Evolutionary conservation across 2,888 invertebrate species (phyloP), one percentile per base, ranked within the genome.

Genomic region (Thereva nobilitata): DNA sequence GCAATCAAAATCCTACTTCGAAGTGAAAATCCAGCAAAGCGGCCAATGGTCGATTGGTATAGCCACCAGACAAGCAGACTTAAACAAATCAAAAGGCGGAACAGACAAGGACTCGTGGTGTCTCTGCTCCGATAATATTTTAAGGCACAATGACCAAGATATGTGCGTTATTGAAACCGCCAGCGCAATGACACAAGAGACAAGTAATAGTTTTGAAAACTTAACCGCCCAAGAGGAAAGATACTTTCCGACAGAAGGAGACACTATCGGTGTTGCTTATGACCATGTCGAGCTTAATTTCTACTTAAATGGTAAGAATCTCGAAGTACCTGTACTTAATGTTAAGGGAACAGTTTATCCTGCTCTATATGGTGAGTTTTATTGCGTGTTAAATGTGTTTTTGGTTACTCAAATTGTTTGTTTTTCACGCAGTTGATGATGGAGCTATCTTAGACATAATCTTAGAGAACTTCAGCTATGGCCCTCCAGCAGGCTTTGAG

Each of bases 1-100:
- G 8, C 97, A 99, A 82, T 95, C 96, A 76, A 99, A 99, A 83
- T 92, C 97, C 3, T 99, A 97, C 80, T 99, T 97, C 80, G 98
- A 99, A 84, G 92, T 97, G 5, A 98, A 98, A 83, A 83, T 99
- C 66, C 97, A 98, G 80, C 97, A 98, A 78, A 90, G 92, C 70
- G 97, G 97, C 75, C 87, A 90, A 42, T 99, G 98, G 98, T 95
- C 95, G 2, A 87, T 98, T 9, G 99, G 99, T 2, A 82, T 99
- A 68, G 97, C 96, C 7, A 93, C 95, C 0, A 85, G 91, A 73
- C 90, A 91, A 69, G 88, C 93, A 52, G 92, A 96, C 80, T 83
- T 98, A 52, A 93, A 95, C 78, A 86, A 87, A 78, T 88, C 93
- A 37, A 90, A 93, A 79, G 91, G 97, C 59, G 97, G 97, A 3